These are phyloP conservation scores for Cordilura impudica DNA, from an alignment of 2,888 invertebrate genomes.

Conservation along the genomic window DNA sequence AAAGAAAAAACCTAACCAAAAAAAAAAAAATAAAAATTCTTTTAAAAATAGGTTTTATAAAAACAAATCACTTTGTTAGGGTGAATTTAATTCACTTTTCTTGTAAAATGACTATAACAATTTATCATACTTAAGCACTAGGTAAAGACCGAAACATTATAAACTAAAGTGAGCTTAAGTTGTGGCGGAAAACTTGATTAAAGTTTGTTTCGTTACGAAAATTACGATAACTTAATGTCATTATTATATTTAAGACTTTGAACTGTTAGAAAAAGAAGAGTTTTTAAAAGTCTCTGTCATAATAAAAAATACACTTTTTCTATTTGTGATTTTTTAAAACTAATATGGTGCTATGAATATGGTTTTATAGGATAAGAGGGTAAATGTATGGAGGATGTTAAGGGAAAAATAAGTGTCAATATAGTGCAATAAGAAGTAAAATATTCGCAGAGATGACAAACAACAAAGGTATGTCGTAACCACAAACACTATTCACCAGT, in stretches of 20 bases:
- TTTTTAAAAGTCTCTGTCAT: not conserved
- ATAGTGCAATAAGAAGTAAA: constrained; percentile 32
- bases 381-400: constrained; percentile 11
- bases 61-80: constrained; percentile 53
- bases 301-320: not conserved
- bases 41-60: constrained; percentile 43
- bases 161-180: not conserved
- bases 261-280: not conserved
- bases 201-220: not conserved
- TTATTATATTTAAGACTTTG: not conserved
- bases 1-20: not conserved
- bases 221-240: not conserved
- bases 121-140: constrained; percentile 46
- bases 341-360: constrained; percentile 49
- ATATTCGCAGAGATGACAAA: constrained; percentile 47
- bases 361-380: constrained; percentile 8
- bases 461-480: constrained; percentile 58
- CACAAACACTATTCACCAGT: constrained; percentile 63
- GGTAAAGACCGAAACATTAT: constrained; percentile 3
- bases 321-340: not conserved
- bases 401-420: constrained; percentile 17
- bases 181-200: not conserved
- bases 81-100: constrained; percentile 57
- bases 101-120: constrained; percentile 48
- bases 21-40: constrained; percentile 17